Evolutionary conservation across 2,888 invertebrate genomes (phyloP), one percentile per base, ranked within the genome.

Genomic region (Neoscelio sp.): DNA sequence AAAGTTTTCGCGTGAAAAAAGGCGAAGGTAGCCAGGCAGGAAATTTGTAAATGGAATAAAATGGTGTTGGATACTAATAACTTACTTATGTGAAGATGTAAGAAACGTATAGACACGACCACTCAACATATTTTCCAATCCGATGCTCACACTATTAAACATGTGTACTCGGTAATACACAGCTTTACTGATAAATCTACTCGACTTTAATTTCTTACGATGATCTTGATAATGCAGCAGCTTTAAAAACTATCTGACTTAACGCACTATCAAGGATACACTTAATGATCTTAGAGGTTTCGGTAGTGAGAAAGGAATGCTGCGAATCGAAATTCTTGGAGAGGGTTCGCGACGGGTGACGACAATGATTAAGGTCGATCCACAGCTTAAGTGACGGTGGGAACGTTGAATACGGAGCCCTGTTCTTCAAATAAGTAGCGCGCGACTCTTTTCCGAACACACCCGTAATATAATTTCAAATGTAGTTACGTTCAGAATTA

Each of bases 41-140:
- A n/a, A 2, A 44, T 18, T 20, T 2, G 18, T 38, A 48, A 58
- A 38, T 30, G 26, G 40, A 60, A 42, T 58, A 52, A 42, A 52
- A 28, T 1, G 28, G 33, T 23, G 3, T 23, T 12, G 7, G 10
- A 28, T 10, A 44, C 12, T n/a, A 18, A 17, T 48, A 86, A 89
- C 89, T 89, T 83, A 90, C 90, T 89, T 90, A 86, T 89, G 89
- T 76, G 86, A 84, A 82, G 87, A 89, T 73, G 82, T 83, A 80
- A 89, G 80, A 70, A 90, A 77, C 58, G 86, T 83, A 80, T 85
- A 88, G 77, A 89, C 87, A 83, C 88, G 88, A 68, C 89, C 80
- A 71, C 81, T 86, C 85, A 90, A 84, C 90, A 90, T 90, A 56
- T 71, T 81, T 67, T 46, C 56, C 28, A 48, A 58, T 28, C 15